Percentiles rank a stretch among this genome's conserved stretches.
phyloP scores from a whole-genome alignment of 2,797 vertebrate genomes.

The Tapera naevia region DNA sequence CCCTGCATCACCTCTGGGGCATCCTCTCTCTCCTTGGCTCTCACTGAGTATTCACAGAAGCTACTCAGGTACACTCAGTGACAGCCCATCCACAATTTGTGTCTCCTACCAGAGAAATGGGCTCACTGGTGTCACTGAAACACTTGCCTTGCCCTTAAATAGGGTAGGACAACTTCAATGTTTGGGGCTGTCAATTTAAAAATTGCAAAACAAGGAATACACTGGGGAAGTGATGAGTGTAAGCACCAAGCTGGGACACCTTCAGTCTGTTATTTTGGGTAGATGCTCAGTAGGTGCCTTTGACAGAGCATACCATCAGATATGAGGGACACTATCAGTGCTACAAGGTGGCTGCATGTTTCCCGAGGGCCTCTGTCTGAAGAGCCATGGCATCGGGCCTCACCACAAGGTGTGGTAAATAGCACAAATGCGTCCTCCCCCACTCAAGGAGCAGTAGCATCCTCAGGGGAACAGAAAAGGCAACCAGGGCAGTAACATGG shows the following conservation, averaged over 20 bases:
- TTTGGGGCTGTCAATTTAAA: not conserved
- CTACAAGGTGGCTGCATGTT: not conserved
- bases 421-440: not conserved
- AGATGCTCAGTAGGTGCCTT: not conserved
- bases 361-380: not conserved
- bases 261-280: not conserved
- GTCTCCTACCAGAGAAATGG: not conserved
- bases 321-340: not conserved
- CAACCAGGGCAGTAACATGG: not conserved
- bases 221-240: not conserved
- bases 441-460: fast-evolving
- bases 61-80: not conserved
- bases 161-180: fast-evolving
- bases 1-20: not conserved
- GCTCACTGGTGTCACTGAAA: not conserved
- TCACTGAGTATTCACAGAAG: not conserved
- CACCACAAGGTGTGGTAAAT: not conserved
- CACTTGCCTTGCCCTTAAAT: not conserved
- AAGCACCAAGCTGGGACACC: not conserved
- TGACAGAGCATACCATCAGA: not conserved
- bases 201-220: not conserved
- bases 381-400: not conserved
- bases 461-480: not conserved
- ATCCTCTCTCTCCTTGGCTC: not conserved
- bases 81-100: not conserved